A percentile compares a stretch with the other conserved stretches of the same genome.
These are phyloP conservation scores for Arrhamphus sclerolepis DNA, from an alignment of 2,797 vertebrate species.

Conservation along the genomic window DNA sequence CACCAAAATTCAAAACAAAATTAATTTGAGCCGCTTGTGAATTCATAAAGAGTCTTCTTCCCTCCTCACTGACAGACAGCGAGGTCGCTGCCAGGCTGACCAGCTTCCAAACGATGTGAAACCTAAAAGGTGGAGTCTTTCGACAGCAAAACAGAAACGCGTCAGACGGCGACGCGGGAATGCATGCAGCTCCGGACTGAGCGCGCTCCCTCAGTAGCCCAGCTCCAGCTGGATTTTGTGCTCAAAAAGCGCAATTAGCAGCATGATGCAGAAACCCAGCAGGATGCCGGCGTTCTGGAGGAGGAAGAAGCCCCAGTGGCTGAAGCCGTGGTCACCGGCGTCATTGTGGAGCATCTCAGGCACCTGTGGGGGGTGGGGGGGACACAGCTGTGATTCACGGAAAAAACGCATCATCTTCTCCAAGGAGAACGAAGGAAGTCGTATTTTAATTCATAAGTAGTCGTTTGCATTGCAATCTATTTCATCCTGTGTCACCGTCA, in stretches of 20 bases:
- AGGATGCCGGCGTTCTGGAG: slow-evolving; percentile 97
- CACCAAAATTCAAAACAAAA: too few relatives aligned
- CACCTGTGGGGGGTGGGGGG: slow-evolving; percentile 76
- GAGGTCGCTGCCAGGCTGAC: too few relatives aligned
- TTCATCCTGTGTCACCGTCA: too few relatives aligned
- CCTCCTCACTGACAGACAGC: too few relatives aligned
- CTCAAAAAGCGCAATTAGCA: slow-evolving; percentile 94
- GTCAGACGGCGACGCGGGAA: neutral
- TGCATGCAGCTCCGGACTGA: neutral
- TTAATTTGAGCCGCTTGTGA: too few relatives aligned
- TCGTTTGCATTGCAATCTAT: too few relatives aligned
- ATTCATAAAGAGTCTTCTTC: too few relatives aligned
- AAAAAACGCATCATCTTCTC: too few relatives aligned
- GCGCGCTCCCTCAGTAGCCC: slow-evolving; percentile 68
- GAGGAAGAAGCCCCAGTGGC: slow-evolving; percentile 95
- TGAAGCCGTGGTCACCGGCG: slow-evolving; percentile 94
- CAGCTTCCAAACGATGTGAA: neutral
- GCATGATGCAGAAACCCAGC: slow-evolving; percentile 94
- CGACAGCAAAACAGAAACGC: too few relatives aligned
- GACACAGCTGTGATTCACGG: too few relatives aligned
- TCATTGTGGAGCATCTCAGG: slow-evolving; percentile 98
- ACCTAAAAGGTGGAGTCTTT: neutral
- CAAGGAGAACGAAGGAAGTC: too few relatives aligned
- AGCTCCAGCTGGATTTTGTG: slow-evolving; percentile 92
- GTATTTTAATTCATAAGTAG: too few relatives aligned